Conservation (phyloP, 2,888 invertebrate species). For the Drosophila putrida region DNA sequence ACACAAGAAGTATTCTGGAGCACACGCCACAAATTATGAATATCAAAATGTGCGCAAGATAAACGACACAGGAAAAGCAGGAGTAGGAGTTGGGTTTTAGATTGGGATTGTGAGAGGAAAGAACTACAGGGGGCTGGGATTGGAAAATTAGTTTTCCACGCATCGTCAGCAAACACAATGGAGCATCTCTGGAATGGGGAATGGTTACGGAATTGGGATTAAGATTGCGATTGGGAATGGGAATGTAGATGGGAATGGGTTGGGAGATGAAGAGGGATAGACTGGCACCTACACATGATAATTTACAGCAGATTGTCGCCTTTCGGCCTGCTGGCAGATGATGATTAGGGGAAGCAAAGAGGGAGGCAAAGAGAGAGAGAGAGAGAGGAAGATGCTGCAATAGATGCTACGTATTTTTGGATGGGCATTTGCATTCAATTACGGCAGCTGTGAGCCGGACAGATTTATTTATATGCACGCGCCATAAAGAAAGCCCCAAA, state of each 20-base stretch:
- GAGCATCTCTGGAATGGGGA: slow-evolving; percentile 67
- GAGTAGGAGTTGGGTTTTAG: background rate
- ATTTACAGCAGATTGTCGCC: slow-evolving; percentile 83
- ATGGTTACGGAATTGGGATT: slow-evolving; percentile 17
- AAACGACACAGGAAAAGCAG: slow-evolving; percentile 66
- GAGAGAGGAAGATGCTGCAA: slow-evolving; percentile 23
- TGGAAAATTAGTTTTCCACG: slow-evolving; percentile 85
- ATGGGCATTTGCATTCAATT: slow-evolving; percentile 84
- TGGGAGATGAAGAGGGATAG: background rate
- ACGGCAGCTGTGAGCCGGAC: slow-evolving; percentile 78
- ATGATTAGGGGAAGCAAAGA: background rate
- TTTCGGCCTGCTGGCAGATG: slow-evolving; percentile 28
- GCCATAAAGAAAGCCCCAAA: slow-evolving; percentile 74
- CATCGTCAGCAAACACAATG: slow-evolving; percentile 84
- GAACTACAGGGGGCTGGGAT: slow-evolving; percentile 7
- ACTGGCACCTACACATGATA: slow-evolving; percentile 82
- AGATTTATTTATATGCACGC: slow-evolving; percentile 80
- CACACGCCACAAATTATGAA: slow-evolving; percentile 78
- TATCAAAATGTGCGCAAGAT: slow-evolving; percentile 71
- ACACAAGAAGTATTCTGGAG: slow-evolving; percentile 53
- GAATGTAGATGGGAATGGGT: background rate
- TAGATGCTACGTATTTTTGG: slow-evolving; percentile 70
- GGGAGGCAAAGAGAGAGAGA: background rate
- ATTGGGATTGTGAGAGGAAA: slow-evolving; percentile 2
- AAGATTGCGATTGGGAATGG: background rate